Evolutionary conservation across 2,888 invertebrate genomes (phyloP).

Genomic region (Watsonalla binaria): DNA sequence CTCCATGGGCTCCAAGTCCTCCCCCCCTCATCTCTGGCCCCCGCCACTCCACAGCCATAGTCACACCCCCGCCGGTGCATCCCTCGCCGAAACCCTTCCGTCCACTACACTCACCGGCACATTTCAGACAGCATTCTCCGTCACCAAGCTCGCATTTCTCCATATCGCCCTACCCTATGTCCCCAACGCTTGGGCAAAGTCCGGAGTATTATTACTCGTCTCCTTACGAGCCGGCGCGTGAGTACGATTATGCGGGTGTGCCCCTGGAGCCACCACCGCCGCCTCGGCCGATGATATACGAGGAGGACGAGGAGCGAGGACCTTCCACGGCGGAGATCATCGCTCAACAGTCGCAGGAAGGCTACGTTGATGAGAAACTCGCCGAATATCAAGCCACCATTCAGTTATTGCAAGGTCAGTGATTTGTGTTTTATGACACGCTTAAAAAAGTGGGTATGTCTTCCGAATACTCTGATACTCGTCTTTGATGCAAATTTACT

Average conservation of each 20-base stretch:
- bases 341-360: constrained; percentile 95
- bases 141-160: constrained; percentile 74
- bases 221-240: constrained; percentile 78
- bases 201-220: constrained; percentile 80
- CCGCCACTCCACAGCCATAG: constrained; percentile 74
- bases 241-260: constrained; percentile 85
- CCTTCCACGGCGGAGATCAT: constrained; percentile 95
- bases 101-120: constrained; percentile 68
- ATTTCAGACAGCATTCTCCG: constrained; percentile 64
- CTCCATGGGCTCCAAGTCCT: constrained; percentile 87
- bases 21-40: constrained; percentile 84
- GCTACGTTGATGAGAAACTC: constrained; percentile 95
- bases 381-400: constrained; percentile 96
- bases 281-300: constrained; percentile 80
- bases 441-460: neutral
- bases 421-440: neutral
- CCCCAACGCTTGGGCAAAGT: constrained; percentile 80
- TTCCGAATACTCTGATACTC: no score
- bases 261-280: constrained; percentile 89
- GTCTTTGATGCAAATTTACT: no score
- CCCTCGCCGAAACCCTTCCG: constrained; percentile 73
- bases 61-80: constrained; percentile 78
- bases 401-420: constrained; percentile 91
- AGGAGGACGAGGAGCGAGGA: constrained; percentile 86
- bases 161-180: constrained; percentile 72